A percentile compares a stretch with the other conserved stretches of the same genome.
phyloP scores from a whole-genome alignment of 2,113 vertebrate genomes.

The Egretta garzetta region DNA sequence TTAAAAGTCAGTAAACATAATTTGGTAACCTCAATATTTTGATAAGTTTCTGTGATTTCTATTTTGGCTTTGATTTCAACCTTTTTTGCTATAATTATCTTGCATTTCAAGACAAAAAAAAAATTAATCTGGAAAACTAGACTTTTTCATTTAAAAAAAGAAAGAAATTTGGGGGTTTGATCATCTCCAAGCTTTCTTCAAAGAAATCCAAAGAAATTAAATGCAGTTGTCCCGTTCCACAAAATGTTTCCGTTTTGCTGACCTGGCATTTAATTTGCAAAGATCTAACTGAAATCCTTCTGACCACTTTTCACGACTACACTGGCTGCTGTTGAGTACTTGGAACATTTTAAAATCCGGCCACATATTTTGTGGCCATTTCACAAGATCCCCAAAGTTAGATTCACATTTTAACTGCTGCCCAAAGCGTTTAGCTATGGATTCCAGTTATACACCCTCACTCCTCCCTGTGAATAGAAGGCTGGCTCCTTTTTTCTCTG shows the following conservation, averaged over 20 bases:
- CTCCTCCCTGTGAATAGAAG: neutral
- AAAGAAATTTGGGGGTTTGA: neutral
- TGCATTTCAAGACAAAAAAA: neutral
- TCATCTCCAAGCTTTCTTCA: neutral
- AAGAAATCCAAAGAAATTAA: conserved; percentile 7
- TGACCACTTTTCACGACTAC: neutral
- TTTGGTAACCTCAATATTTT: neutral
- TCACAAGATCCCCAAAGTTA: neutral
- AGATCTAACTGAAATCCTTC: neutral
- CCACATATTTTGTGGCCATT: conserved; percentile 7
- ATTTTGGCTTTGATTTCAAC: neutral
- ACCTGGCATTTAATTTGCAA: conserved; percentile 2
- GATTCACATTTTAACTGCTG: neutral
- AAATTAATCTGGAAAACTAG: neutral
- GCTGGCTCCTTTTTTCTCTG: neutral
- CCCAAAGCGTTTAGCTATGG: neutral
- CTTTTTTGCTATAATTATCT: neutral
- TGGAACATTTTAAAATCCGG: neutral
- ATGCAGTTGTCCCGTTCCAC: neutral
- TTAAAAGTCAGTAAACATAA: neutral
- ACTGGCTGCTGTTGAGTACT: neutral
- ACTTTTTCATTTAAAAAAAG: neutral
- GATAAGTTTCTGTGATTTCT: neutral
- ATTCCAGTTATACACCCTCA: neutral
- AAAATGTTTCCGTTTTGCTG: conserved; percentile 25